These are phyloP conservation scores for Balanococcus diminutus DNA, from an alignment of 2,888 invertebrate genomes.

Conservation along the genomic window DNA sequence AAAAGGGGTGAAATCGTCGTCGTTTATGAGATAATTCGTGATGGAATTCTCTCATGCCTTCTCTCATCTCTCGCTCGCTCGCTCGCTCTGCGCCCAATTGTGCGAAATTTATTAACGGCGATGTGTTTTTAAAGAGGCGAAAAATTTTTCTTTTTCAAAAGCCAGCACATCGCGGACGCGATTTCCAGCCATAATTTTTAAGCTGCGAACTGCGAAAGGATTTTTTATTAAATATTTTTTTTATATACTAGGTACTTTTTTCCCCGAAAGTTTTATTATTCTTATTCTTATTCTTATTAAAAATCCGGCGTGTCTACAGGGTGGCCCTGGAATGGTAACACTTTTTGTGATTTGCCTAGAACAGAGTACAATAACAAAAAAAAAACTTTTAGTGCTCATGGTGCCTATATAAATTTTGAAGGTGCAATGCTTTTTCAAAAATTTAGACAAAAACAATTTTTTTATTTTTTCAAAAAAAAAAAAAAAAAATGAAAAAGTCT, in stretches of 20 bases:
- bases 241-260: not conserved
- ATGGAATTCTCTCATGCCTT: constrained; percentile 34
- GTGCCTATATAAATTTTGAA: no score
- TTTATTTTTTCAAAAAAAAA: no score
- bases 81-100: not conserved
- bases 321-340: no score
- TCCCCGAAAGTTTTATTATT: not conserved
- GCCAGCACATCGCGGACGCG: not conserved
- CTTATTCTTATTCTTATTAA: not conserved
- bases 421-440: no score
- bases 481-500: no score
- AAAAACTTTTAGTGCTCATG: no score
- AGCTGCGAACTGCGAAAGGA: not conserved
- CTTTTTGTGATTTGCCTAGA: no score
- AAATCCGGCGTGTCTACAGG: not conserved
- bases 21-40: constrained; percentile 52
- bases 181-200: constrained; percentile 7
- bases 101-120: constrained; percentile 28
- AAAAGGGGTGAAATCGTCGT: constrained; percentile 27
- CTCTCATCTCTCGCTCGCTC: not conserved
- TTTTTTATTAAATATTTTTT: constrained; percentile 4
- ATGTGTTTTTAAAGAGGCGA: constrained; percentile 22
- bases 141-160: constrained; percentile 1
- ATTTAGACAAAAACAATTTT: no score
- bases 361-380: no score